phyloP scores from a whole-genome alignment of 2,888 invertebrate species.

The Macaria notata region DNA sequence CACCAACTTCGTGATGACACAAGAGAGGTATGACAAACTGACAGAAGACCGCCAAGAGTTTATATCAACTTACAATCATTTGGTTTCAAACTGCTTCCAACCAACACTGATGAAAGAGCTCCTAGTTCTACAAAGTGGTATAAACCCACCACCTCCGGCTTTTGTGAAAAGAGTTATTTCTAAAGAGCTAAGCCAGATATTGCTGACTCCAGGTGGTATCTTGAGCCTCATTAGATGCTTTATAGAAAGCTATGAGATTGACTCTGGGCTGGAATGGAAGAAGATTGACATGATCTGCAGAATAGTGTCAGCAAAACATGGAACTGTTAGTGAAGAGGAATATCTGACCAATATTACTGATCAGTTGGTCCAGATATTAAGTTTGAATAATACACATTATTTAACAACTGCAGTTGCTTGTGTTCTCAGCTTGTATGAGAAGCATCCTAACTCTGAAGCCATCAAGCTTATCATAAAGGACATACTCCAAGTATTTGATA shows the following conservation, averaged over 20 bases:
- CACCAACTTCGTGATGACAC: conserved; percentile 76
- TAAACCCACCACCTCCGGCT: conserved; percentile 74
- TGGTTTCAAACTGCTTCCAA: conserved; percentile 82
- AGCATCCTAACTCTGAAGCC: conserved; percentile 64
- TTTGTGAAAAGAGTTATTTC: conserved; percentile 85
- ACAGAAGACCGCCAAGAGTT: conserved; percentile 77
- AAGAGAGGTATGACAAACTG: conserved; percentile 77
- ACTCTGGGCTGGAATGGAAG: conserved; percentile 85
- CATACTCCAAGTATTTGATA: conserved; percentile 55
- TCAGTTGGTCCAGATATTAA: conserved; percentile 77
- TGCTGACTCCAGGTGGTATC: conserved; percentile 84
- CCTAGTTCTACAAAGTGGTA: conserved; percentile 83
- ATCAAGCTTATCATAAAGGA: conserved; percentile 52
- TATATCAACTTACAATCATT: conserved; percentile 67
- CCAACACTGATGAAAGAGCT: conserved; percentile 85
- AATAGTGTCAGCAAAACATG: conserved; percentile 82
- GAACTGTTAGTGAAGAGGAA: conserved; percentile 60
- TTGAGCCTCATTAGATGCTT: conserved; percentile 84
- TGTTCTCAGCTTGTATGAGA: conserved; percentile 75
- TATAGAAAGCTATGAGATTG: conserved; percentile 79
- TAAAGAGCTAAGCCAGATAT: conserved; percentile 81
- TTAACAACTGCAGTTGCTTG: conserved; percentile 80
- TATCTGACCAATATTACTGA: conserved; percentile 80
- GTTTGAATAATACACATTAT: conserved; percentile 65
- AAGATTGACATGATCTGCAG: conserved; percentile 85